Evolutionary conservation across 2,888 invertebrate species (phyloP), one percentile per base, ranked within the genome.

Genomic region (Escarpia spicata): DNA sequence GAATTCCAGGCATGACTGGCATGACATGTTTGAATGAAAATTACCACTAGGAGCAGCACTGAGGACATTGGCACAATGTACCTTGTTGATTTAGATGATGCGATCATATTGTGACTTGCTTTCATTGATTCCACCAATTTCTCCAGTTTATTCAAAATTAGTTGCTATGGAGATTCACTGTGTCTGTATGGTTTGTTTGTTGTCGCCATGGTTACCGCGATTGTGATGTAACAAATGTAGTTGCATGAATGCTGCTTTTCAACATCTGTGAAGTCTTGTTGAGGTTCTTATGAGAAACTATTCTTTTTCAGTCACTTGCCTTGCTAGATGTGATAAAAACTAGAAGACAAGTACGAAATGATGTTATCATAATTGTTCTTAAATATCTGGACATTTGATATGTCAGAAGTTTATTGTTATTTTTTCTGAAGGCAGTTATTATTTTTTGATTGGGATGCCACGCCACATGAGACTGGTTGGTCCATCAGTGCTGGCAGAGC

Each of bases 401-500:
- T 52, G 9, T 52, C 52, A 9, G 52, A 52, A 52, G 0, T 9
- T 52, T 4, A 12, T 52, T 75, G 75, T 75, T 75, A 75, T 75
- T 75, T 91, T 91, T 91, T 15, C 44, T 31, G 37, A 91, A 91
- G 44, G 43, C 91, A 91, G 37, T 91, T 43, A n/a, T 43, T 43
- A 4, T 91, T 43, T 91, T 91, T 91, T 91, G 43, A 52, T 52
- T 52, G 52, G 12, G 52, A 52, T 52, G 52, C 52, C 10, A 52
- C 9, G 52, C 12, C 10, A 9, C 9, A 52, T 52, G 52, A 52
- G 37, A 90, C 43, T 90, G 31, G 91, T 43, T 43, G 19, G 44
- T 91, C 19, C 10, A 90, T 1, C 3, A 37, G 43, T 91, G 91
- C 26, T 52, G 26, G 45, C 91, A 19, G 91, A 26, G 45, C 12